A percentile compares a stretch with the other conserved stretches of the same genome.
These are phyloP conservation scores for Eupithecia vulgata DNA, from an alignment of 2,888 invertebrate genomes.

Conservation along the genomic window DNA sequence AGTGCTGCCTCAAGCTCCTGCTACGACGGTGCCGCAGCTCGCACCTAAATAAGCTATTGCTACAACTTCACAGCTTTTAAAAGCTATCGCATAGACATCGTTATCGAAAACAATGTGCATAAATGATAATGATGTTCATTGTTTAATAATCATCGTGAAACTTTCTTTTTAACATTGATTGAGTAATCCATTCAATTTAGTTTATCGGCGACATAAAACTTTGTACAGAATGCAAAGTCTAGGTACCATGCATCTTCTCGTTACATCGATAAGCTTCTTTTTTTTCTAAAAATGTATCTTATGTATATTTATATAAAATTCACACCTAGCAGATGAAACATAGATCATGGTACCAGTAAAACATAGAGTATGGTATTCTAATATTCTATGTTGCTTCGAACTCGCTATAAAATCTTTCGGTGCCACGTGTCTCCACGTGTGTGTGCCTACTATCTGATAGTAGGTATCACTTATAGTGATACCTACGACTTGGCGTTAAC, in stretches of 20 bases:
- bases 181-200: constrained; percentile 1
- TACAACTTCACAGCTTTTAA: constrained; percentile 66
- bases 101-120: constrained; percentile 53
- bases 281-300: background rate
- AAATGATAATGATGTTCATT: constrained; percentile 58
- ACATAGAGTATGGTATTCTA: too few relatives aligned
- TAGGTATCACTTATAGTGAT: too few relatives aligned
- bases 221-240: background rate
- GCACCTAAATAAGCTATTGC: background rate
- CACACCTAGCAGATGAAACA: background rate
- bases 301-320: background rate
- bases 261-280: background rate
- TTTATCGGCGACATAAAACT: background rate
- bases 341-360: too few relatives aligned
- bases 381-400: background rate
- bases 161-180: constrained; percentile 32
- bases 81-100: constrained; percentile 57
- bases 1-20: constrained; percentile 64
- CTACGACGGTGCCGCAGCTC: constrained; percentile 11
- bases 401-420: background rate
- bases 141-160: constrained; percentile 51
- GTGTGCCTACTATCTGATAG: too few relatives aligned
- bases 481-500: background rate
- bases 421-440: background rate
- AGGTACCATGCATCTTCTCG: background rate